Conservation (phyloP, 2,888 invertebrate genomes). For the Mythimna ferrago region DNA sequence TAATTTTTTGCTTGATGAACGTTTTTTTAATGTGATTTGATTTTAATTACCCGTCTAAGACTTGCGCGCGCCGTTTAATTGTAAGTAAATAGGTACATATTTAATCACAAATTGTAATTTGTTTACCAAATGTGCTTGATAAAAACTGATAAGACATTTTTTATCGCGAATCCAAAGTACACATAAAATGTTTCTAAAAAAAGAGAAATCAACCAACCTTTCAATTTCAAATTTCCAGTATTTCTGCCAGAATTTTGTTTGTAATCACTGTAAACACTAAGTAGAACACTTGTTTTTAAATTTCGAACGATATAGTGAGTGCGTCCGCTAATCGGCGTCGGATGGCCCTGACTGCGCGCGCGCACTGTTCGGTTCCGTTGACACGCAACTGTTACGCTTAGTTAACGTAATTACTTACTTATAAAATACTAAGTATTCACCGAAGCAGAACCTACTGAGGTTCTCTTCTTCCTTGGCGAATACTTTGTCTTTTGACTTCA, state of each 20-base stretch:
- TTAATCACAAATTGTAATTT: background rate
- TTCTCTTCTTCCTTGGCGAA: background rate
- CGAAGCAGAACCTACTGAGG: background rate
- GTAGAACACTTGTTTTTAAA: background rate
- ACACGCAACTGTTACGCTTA: conserved; percentile 28
- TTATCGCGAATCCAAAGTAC: conserved; percentile 30
- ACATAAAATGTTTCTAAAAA: background rate
- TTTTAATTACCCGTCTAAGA: background rate
- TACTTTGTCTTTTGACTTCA: conserved; percentile 1
- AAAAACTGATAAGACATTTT: conserved; percentile 17
- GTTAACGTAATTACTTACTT: conserved; percentile 27
- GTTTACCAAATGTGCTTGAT: conserved; percentile 27
- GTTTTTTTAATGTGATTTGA: background rate
- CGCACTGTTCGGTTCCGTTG: conserved; percentile 44
- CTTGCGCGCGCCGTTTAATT: background rate
- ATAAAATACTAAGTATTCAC: no score
- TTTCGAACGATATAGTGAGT: background rate
- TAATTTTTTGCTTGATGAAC: no score
- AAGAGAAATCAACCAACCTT: conserved; percentile 29
- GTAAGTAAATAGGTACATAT: background rate
- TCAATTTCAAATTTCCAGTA: background rate
- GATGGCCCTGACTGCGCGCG: conserved; percentile 71
- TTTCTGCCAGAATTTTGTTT: background rate
- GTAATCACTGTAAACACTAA: conserved; percentile 29
- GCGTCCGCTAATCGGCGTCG: conserved; percentile 55